These are phyloP conservation scores for Poeciliopsis presidionis DNA, from an alignment of 2,797 vertebrate genomes.

Conservation along the genomic window DNA sequence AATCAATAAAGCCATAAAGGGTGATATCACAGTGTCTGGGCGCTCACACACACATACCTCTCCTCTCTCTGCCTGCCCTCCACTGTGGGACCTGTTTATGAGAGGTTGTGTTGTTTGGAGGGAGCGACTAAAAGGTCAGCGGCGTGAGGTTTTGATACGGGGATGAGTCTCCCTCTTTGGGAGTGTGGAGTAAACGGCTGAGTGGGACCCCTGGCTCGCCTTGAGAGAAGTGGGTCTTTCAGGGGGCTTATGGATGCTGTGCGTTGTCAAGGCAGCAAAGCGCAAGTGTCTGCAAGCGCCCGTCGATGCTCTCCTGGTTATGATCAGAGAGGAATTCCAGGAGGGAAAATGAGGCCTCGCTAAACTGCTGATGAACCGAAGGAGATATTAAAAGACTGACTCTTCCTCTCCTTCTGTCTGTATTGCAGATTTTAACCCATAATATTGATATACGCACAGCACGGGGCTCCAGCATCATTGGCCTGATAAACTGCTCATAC, in stretches of 20 bases:
- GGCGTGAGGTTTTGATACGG: constrained; percentile 71
- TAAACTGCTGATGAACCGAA: constrained; percentile 77
- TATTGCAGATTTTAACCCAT: constrained; percentile 78
- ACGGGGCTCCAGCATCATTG: constrained; percentile 81
- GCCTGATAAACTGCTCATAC: constrained; percentile 85
- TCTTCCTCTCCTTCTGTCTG: constrained; percentile 69
- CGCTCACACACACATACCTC: constrained; percentile 53
- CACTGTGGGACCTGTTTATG: constrained; percentile 70
- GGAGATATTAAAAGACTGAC: constrained; percentile 77
- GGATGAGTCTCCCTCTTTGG: constrained; percentile 65
- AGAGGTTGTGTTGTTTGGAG: constrained; percentile 58
- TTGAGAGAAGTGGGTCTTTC: constrained; percentile 64
- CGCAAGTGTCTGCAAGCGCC: constrained; percentile 63
- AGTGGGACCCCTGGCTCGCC: constrained; percentile 72
- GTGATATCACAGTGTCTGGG: constrained; percentile 83
- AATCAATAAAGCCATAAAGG: constrained; percentile 86
- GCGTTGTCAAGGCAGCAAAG: constrained; percentile 70
- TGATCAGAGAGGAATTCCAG: constrained; percentile 66
- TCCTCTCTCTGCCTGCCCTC: constrained; percentile 26
- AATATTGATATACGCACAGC: constrained; percentile 85
- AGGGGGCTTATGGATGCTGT: constrained; percentile 59
- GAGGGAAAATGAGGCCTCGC: constrained; percentile 63
- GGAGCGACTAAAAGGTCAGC: constrained; percentile 69
- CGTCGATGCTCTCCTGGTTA: constrained; percentile 62
- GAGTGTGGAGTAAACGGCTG: constrained; percentile 59